Percentiles rank a stretch among this genome's conserved stretches.
Conservation (phyloP, 2,888 invertebrate genomes). For the Rhopalosiphum nymphaeae region DNA sequence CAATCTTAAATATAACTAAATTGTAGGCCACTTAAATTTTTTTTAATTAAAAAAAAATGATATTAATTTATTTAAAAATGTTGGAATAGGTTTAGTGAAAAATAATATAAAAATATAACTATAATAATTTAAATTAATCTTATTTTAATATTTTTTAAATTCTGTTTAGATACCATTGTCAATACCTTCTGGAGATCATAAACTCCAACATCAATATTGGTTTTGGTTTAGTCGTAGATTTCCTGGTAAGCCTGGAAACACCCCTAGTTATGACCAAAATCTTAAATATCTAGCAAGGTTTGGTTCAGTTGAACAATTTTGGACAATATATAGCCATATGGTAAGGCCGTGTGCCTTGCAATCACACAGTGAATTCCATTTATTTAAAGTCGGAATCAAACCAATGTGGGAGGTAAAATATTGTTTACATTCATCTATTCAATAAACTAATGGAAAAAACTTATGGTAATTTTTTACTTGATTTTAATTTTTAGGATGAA, state of each 20-base stretch:
- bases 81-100: neutral
- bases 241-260: constrained; percentile 74
- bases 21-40: neutral
- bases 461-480: neutral
- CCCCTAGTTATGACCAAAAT: constrained; percentile 80
- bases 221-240: constrained; percentile 86
- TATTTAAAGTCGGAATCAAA: constrained; percentile 98
- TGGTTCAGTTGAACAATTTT: constrained; percentile 97
- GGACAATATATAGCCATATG: constrained; percentile 94
- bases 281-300: constrained; percentile 90
- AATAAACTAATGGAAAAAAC: neutral
- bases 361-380: constrained; percentile 92
- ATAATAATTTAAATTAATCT: neutral
- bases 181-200: constrained; percentile 89
- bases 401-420: constrained; percentile 94
- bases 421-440: neutral
- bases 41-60: neutral
- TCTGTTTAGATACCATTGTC: constrained; percentile 75
- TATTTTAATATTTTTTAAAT: constrained; percentile 68
- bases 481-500: constrained; percentile 74
- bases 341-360: constrained; percentile 90
- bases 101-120: neutral
- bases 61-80: neutral
- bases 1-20: neutral
- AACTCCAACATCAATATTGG: constrained; percentile 92